phyloP scores from a whole-genome alignment of 1,140 invertebrate species.

The Melipona quadrifasciata region DNA sequence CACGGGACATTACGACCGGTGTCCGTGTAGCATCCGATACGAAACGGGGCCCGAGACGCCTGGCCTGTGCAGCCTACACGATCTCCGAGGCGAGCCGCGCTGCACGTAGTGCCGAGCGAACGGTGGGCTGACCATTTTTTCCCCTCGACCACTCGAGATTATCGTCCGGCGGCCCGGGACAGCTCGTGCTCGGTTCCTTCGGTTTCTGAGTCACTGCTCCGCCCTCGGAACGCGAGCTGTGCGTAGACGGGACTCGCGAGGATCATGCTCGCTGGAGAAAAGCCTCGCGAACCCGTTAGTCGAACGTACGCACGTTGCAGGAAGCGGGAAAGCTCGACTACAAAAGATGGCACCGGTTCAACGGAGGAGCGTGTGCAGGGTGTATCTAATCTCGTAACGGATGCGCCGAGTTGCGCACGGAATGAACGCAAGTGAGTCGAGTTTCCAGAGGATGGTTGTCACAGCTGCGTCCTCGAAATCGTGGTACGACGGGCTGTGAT shows the following conservation, averaged over 20 bases:
- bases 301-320: neutral
- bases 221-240: conserved; percentile 38
- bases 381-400: neutral
- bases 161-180: conserved; percentile 48
- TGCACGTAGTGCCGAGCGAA: conserved; percentile 47
- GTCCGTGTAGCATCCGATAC: conserved; percentile 58
- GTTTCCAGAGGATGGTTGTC: neutral
- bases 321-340: neutral
- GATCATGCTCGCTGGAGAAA: neutral
- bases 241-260: conserved; percentile 42
- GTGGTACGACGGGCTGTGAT: too few species aligned
- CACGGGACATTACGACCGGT: conserved; percentile 60
- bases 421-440: neutral
- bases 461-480: neutral
- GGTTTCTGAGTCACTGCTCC: conserved; percentile 58
- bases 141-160: conserved; percentile 56
- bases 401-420: neutral
- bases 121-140: conserved; percentile 63
- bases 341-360: neutral
- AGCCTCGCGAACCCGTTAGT: conserved; percentile 20
- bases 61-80: conserved; percentile 59
- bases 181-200: conserved; percentile 37
- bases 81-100: conserved; percentile 11
- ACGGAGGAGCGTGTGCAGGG: neutral
- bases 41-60: conserved; percentile 39